Base-by-base conservation (phyloP, 2,888 invertebrate genomes). In the Eupithecia inturbata region DNA sequence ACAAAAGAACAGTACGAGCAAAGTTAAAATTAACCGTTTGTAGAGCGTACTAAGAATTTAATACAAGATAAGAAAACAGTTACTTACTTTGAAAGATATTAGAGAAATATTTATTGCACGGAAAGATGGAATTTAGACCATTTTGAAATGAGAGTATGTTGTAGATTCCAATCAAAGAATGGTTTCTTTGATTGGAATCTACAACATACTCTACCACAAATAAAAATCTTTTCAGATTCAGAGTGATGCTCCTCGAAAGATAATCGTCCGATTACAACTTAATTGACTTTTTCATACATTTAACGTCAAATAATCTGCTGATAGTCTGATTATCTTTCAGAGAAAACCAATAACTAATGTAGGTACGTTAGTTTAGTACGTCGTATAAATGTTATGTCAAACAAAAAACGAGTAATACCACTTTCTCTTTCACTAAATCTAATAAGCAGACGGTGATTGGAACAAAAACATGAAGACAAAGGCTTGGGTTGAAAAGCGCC, bases 401-500 rank as follows among this genome's bases (percentile, higher is more conserved):
- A 31, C 31, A 33, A 64, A 33, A 31, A 64, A n/a, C 33, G 7
- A 64, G 33, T 36, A 33, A 64, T n/a, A 19, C 39, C 1, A 39
- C 66, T 66, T 66, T 66, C 66, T 39, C 88, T 88, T 88, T 88
- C 88, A 82, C 53, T 39, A 72, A 69, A 70, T 72, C 77, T 79
- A 81, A 75, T 78, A 73, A 78, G 71, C 74, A 77, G 75, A 80
- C 72, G 75, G 70, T 75, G 76, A 77, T 74, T 78, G 82, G 82
- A 85, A 83, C 77, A 85, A 84, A 85, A 79, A 82, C 83, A 75
- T 73, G 81, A 80, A 83, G 64, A 86, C 85, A 85, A 81, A 81
- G 78, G 78, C 80, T 82, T 70, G 75, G 78, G 79, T 77, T 81
- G 80, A 82, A 82, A 80, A 81, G 80, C 81, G 77, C 80, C 78